Evolutionary conservation across 2,888 invertebrate species (phyloP).

Genomic region (Diabrotica balteata): DNA sequence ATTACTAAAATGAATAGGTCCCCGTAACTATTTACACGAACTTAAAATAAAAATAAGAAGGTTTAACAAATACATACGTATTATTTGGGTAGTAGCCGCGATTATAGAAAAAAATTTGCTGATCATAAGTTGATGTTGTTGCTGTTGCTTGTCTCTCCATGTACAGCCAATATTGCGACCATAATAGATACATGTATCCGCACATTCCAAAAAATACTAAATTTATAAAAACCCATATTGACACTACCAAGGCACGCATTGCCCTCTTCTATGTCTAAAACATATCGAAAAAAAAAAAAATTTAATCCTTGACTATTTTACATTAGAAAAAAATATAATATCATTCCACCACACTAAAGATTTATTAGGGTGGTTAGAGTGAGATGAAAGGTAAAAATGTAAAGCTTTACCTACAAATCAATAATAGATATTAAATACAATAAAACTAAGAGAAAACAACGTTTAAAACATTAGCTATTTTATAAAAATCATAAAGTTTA

Average conservation of each 20-base stretch:
- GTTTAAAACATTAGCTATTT: too few species aligned
- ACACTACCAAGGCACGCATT: slow-evolving; percentile 72
- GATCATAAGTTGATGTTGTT: slow-evolving; percentile 57
- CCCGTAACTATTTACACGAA: too few species aligned
- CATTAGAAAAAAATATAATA: too few species aligned
- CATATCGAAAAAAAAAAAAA: background rate
- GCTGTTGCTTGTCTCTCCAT: slow-evolving; percentile 65
- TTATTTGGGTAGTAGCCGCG: slow-evolving; percentile 49
- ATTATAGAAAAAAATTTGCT: slow-evolving; percentile 59
- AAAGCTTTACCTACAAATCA: too few species aligned
- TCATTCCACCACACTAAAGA: too few species aligned
- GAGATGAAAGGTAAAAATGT: too few species aligned
- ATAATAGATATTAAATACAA: background rate
- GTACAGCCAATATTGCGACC: slow-evolving; percentile 76
- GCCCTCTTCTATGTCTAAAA: slow-evolving; percentile 37
- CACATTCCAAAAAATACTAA: slow-evolving; percentile 75
- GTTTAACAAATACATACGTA: slow-evolving; percentile 16
- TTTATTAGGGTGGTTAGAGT: too few species aligned
- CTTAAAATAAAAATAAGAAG: too few species aligned
- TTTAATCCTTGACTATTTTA: too few species aligned
- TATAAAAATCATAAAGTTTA: too few species aligned
- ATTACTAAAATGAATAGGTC: too few species aligned
- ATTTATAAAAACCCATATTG: slow-evolving; percentile 76
- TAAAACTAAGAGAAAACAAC: background rate
- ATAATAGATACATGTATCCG: slow-evolving; percentile 74